These are phyloP conservation scores for Malaclemys terrapin DNA, from an alignment of 2,113 vertebrate species.

Conservation along the genomic window DNA sequence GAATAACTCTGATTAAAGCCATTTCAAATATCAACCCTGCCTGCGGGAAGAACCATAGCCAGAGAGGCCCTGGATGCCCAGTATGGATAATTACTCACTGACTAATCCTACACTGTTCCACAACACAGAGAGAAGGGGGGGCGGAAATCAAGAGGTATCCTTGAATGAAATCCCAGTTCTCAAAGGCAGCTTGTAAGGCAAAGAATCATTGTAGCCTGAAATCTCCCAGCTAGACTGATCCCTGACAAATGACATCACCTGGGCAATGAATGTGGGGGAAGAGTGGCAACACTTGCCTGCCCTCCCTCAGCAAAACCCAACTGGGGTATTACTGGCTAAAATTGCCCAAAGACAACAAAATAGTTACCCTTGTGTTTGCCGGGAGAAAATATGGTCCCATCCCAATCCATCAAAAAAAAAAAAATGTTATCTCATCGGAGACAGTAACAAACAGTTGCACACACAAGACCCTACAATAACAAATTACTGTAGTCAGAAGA, in stretches of 20 bases:
- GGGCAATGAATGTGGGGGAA: slow-evolving; percentile 30
- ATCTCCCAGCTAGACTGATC: slow-evolving; percentile 30
- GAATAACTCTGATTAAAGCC: slow-evolving; percentile 34
- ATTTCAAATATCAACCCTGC: not conserved
- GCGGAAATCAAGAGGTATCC: not conserved
- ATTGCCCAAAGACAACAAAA: not conserved
- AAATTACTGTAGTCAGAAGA: not conserved
- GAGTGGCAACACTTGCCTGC: slow-evolving; percentile 27
- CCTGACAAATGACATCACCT: slow-evolving; percentile 22
- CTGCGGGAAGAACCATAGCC: not conserved
- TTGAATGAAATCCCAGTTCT: not conserved
- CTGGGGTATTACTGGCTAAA: slow-evolving; percentile 33
- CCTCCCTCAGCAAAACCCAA: slow-evolving; percentile 41
- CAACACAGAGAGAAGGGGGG: not conserved
- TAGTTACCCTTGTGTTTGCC: slow-evolving; percentile 45
- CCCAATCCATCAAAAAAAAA: slow-evolving; percentile 41
- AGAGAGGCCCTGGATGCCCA: not conserved
- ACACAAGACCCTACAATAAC: not conserved
- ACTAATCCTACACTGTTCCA: slow-evolving; percentile 28
- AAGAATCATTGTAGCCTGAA: not conserved
- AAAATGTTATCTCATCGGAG: slow-evolving; percentile 20
- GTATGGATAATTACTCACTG: not conserved
- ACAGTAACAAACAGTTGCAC: slow-evolving; percentile 35
- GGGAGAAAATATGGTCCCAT: slow-evolving; percentile 43
- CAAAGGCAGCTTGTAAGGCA: not conserved